Conservation (phyloP, 2,888 invertebrate genomes). For the Cheilosia grossa region DNA sequence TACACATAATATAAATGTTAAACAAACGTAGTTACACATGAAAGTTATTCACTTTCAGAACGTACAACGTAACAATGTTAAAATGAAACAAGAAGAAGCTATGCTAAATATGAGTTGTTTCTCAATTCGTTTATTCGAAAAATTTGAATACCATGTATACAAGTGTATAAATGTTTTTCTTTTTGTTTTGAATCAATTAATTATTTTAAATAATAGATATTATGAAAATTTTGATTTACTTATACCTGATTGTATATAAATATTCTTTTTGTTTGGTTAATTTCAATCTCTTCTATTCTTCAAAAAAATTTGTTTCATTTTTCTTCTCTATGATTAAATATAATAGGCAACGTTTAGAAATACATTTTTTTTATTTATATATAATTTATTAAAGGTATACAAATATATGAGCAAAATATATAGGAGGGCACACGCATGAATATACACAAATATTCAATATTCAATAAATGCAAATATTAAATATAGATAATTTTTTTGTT, state of each 20-base stretch:
- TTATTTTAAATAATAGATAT: conserved; percentile 34
- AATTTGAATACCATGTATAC: conserved; percentile 33
- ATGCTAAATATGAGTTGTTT: conserved; percentile 33
- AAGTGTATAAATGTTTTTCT: conserved; percentile 38
- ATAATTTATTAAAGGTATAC: conserved; percentile 69
- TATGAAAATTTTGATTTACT: conserved; percentile 73
- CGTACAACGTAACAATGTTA: conserved; percentile 7
- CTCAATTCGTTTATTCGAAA: conserved; percentile 1
- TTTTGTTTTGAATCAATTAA: conserved; percentile 1
- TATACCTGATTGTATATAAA: conserved; percentile 75
- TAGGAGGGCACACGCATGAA: conserved; percentile 75
- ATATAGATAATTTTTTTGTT: conserved; percentile 52
- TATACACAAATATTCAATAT: conserved; percentile 74
- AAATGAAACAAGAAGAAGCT: conserved; percentile 30
- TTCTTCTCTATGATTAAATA: conserved; percentile 67
- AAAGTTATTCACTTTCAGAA: conserved; percentile 3
- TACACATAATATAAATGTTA: conserved; percentile 75
- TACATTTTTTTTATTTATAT: conserved; percentile 49
- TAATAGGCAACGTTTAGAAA: conserved; percentile 74
- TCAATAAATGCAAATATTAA: conserved; percentile 74
- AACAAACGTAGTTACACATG: conserved; percentile 34
- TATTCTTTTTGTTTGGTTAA: conserved; percentile 60
- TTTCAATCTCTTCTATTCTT: conserved; percentile 12
- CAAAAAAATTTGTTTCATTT: conserved; percentile 36
- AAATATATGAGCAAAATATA: conserved; percentile 75